A percentile compares a stretch with the other conserved stretches of the same genome.
These are phyloP conservation scores for Orthosia cruda DNA, from an alignment of 2,888 invertebrate species.

Conservation along the genomic window DNA sequence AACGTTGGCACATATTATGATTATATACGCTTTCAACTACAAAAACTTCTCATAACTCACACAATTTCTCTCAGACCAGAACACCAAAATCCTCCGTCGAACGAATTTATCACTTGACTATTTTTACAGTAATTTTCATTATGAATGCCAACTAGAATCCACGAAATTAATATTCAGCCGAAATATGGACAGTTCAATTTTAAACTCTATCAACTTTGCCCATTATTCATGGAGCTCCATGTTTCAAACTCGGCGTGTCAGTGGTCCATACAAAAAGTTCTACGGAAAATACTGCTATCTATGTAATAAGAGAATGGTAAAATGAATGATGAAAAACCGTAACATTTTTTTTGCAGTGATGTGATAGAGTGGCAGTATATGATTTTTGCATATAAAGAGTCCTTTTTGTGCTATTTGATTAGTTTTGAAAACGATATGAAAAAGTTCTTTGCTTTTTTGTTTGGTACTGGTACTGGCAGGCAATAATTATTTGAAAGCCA, in stretches of 20 bases:
- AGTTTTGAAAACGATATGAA: neutral
- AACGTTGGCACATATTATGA: neutral
- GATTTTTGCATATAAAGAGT: slow-evolving; percentile 26
- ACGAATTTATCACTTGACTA: slow-evolving; percentile 56
- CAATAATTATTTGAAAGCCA: neutral
- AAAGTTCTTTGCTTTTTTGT: neutral
- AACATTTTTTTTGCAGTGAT: slow-evolving; percentile 15
- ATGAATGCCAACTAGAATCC: slow-evolving; percentile 76
- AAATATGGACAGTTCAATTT: slow-evolving; percentile 85
- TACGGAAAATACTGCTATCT: slow-evolving; percentile 58
- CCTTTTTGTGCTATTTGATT: neutral
- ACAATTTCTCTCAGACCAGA: slow-evolving; percentile 2
- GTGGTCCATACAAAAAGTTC: slow-evolving; percentile 80
- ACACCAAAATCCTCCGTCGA: slow-evolving; percentile 16
- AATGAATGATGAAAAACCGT: slow-evolving; percentile 57
- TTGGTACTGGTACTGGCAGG: no score
- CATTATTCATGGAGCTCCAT: slow-evolving; percentile 84
- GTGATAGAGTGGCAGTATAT: no score
- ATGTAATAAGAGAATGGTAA: slow-evolving; percentile 62
- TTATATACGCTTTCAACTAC: neutral
- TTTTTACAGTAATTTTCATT: slow-evolving; percentile 72
- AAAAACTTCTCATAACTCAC: slow-evolving; percentile 10
- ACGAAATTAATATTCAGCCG: slow-evolving; percentile 84
- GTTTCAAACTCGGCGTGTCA: slow-evolving; percentile 81
- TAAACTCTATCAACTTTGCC: slow-evolving; percentile 86